phyloP scores from a whole-genome alignment of 2,797 vertebrate genomes.

The Macrochelys suwanniensis region DNA sequence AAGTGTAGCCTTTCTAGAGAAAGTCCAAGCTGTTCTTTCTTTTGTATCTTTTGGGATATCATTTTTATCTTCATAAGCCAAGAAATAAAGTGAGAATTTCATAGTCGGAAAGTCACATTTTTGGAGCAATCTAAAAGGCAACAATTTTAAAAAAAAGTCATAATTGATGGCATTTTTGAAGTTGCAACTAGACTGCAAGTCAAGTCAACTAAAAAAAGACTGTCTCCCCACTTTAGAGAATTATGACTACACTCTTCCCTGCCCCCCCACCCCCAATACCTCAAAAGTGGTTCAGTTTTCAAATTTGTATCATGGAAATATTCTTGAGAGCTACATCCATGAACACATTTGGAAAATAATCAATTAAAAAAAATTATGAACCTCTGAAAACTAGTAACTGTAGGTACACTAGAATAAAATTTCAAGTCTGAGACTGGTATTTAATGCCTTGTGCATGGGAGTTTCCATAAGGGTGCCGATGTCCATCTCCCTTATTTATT shows the following conservation, averaged over 20 bases:
- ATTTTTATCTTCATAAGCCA: conserved; percentile 96
- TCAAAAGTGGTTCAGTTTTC: neutral
- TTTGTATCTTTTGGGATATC: conserved; percentile 91
- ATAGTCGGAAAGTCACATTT: conserved; percentile 96
- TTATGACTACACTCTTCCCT: neutral
- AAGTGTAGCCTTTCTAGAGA: conserved; percentile 94
- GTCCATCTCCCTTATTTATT: neutral
- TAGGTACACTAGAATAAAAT: neutral
- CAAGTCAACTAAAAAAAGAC: neutral
- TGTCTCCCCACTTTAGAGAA: neutral
- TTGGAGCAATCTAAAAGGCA: conserved; percentile 88
- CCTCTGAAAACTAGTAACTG: neutral
- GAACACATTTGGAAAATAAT: neutral
- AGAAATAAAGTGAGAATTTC: conserved; percentile 97
- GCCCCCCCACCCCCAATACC: neutral
- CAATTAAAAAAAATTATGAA: neutral
- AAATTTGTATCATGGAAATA: neutral
- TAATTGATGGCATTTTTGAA: conserved; percentile 20
- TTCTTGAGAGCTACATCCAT: neutral
- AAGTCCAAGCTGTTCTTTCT: conserved; percentile 91
- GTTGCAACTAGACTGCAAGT: neutral
- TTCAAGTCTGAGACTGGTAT: neutral
- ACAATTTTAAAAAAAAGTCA: neutral
- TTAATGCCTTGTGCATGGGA: neutral
- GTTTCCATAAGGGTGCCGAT: neutral